Conservation (phyloP, 1,140 invertebrate species). For the Aphelinus atriplicis region DNA sequence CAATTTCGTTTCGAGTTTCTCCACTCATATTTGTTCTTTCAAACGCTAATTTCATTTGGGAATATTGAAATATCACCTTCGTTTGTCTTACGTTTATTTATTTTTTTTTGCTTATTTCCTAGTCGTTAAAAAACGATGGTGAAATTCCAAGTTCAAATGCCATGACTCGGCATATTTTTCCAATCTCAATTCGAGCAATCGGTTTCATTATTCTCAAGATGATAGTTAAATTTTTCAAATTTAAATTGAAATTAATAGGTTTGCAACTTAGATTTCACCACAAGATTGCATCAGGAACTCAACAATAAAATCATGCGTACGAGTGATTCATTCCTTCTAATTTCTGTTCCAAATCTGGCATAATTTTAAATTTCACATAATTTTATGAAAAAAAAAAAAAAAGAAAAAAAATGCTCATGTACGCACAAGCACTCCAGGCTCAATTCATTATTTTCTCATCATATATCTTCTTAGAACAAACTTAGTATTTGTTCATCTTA, state of each 20-base stretch:
- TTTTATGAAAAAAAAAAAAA: too few species aligned
- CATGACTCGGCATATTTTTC: conserved; percentile 35
- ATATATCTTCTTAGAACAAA: conserved; percentile 58
- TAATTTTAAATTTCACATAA: too few species aligned
- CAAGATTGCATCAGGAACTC: conserved; percentile 61
- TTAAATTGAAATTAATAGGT: conserved; percentile 6
- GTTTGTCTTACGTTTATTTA: conserved; percentile 5
- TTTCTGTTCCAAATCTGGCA: too few species aligned
- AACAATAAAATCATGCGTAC: conserved; percentile 51
- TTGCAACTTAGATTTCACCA: conserved; percentile 58
- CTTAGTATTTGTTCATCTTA: conserved; percentile 26
- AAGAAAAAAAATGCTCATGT: conserved; percentile 49
- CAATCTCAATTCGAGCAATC: conserved; percentile 9
- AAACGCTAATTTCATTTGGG: conserved; percentile 26
- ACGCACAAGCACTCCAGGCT: conserved; percentile 40
- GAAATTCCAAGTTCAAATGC: conserved; percentile 53
- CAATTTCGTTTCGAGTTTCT: conserved; percentile 46
- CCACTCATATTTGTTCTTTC: conserved; percentile 31
- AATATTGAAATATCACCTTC: conserved; percentile 33
- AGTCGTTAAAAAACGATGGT: conserved; percentile 44
- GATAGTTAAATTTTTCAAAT: too few species aligned
- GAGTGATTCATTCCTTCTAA: conserved; percentile 6
- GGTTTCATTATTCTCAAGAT: too few species aligned
- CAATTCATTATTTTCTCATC: conserved; percentile 37
- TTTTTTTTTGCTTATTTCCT: conserved; percentile 1